Evolutionary conservation across 53 echinoderm and acorn worm species (phyloP).

Genomic region (Patiria pectinifera): DNA sequence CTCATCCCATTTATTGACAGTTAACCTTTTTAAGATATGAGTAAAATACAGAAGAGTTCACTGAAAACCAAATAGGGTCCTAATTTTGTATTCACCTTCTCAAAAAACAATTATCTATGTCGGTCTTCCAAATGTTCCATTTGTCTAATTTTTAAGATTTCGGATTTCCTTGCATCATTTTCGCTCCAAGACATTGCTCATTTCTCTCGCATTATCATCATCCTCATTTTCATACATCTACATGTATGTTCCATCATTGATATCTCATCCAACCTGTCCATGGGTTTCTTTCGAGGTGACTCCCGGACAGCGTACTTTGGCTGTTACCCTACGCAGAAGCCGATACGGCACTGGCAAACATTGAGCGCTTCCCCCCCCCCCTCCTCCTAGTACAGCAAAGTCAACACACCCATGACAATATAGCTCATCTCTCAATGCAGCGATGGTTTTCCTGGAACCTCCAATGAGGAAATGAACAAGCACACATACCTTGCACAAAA

Average conservation of each 20-base stretch:
- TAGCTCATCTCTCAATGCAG: not conserved
- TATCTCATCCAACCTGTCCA: not conserved
- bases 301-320: constrained; percentile 54
- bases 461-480: constrained; percentile 13
- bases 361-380: not conserved
- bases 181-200: constrained; percentile 5
- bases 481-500: not conserved
- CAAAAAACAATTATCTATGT: no score
- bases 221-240: not conserved
- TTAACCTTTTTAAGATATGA: no score
- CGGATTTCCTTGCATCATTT: not conserved
- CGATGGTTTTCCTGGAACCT: constrained; percentile 10
- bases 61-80: no score
- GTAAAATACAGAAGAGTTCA: no score
- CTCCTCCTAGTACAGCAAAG: not conserved
- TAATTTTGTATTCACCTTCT: no score
- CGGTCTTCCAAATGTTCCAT: no score
- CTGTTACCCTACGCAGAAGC: not conserved
- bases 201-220: not conserved
- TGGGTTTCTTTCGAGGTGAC: not conserved
- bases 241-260: not conserved
- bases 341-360: constrained; percentile 20
- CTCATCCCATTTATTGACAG: no score
- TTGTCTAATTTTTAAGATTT: not conserved
- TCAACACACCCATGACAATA: not conserved